Evolutionary conservation across 2,113 vertebrate species (phyloP), one percentile per base, ranked within the genome.

Genomic region (Formicarius rufipectus): DNA sequence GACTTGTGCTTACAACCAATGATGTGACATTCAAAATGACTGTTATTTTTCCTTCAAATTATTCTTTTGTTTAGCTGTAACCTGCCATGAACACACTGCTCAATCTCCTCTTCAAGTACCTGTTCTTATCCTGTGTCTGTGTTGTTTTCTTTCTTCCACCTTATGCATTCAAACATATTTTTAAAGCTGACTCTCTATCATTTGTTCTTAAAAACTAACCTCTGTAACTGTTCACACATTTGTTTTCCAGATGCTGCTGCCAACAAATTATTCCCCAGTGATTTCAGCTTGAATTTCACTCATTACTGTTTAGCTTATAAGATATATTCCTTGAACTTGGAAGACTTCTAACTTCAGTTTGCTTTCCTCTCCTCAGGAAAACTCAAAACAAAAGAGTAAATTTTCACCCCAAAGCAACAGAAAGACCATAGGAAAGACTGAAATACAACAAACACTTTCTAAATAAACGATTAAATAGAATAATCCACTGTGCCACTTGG

Each of bases 121-220:
- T 79, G n/a, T 33, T 84, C 45, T 84, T 94, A 82, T 60, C 47
- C 6, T 39, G 27, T 63, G 12, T 49, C 33, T 72, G 10, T 10
- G 4, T 20, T 96, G 77, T 19, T 77, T 45, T 45, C n/a, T 68
- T 50, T 50, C 24, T 52, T 25, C 20, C 7, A 74, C 10, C 7
- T 84, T 47, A 27, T 64, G 8, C 14, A 24, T 85, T 85, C 84
- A 86, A 88, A 90, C 27, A 19, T 78, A 76, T 31, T 27, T 90
- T 90, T 82, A 96, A 97, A 94, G 31, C 6, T 22, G 6, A 6
- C 45, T 88, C 21, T 78, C 28, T 90, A 88, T 55, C 42, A 87
- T 93, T 95, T 94, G 22, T 93, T 97, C 79, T 93, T 68, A 92
- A 96, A 52, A 97, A 73, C 52, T 96, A 95, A 97, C 67, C 44